Evolutionary conservation across 2,888 invertebrate genomes (phyloP).

Genomic region (Muschampia plurimacula): DNA sequence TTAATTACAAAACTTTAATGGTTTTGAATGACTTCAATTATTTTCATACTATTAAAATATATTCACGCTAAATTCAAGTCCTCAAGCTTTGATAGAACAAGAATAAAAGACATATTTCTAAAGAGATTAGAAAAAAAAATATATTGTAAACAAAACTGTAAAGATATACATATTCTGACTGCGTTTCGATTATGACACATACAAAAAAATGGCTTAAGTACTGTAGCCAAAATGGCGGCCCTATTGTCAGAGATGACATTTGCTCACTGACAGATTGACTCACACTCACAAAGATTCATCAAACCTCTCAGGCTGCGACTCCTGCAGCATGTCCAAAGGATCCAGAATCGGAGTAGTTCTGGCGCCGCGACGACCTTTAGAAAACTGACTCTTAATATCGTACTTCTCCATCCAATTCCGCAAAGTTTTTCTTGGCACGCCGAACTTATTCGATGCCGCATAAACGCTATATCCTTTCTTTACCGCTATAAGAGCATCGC

Average conservation of each 20-base stretch:
- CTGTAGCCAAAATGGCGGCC: neutral
- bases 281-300: constrained; percentile 53
- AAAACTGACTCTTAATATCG: constrained; percentile 83
- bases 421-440: constrained; percentile 83
- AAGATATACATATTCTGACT: too few species aligned
- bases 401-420: constrained; percentile 86
- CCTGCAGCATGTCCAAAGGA: constrained; percentile 72
- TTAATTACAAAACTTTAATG: too few species aligned
- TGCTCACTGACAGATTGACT: neutral
- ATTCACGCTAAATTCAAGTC: too few species aligned
- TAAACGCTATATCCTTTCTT: constrained; percentile 84
- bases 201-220: too few species aligned
- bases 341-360: constrained; percentile 69
- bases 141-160: too few species aligned
- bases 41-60: too few species aligned
- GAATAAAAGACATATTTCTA: too few species aligned
- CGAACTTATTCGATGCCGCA: constrained; percentile 84
- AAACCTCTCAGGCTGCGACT: constrained; percentile 65
- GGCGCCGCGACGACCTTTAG: constrained; percentile 76
- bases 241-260: neutral
- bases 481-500: constrained; percentile 80
- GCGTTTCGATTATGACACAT: too few species aligned
- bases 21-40: too few species aligned
- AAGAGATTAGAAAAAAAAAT: too few species aligned
- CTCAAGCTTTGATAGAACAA: too few species aligned